These are phyloP conservation scores for Dysmachus trigonus DNA, from an alignment of 2,888 invertebrate genomes.

Conservation along the genomic window DNA sequence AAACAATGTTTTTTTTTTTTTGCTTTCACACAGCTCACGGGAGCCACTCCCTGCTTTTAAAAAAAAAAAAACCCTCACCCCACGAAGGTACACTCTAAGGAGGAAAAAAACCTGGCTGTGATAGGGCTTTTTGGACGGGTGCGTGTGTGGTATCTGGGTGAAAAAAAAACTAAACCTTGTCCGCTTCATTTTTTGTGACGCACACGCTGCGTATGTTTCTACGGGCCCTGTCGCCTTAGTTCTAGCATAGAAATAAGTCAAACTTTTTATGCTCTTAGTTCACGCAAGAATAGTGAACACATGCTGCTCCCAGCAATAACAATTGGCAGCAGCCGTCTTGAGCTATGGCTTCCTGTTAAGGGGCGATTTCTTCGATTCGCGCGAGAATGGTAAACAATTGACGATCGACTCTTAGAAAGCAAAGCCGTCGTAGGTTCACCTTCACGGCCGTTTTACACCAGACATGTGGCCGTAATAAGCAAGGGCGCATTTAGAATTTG, in stretches of 20 bases:
- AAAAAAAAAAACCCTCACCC: neutral
- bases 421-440: neutral
- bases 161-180: neutral
- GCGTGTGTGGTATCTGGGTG: neutral
- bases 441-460: neutral
- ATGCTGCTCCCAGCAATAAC: neutral
- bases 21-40: neutral
- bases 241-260: neutral
- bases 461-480: neutral
- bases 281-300: conserved; percentile 7
- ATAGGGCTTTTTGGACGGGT: neutral
- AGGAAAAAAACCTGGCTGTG: neutral
- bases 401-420: neutral
- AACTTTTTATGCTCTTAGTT: neutral
- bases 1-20: neutral
- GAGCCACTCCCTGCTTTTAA: conserved; percentile 1
- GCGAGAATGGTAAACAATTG: neutral
- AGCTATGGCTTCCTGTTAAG: neutral
- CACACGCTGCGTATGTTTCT: neutral
- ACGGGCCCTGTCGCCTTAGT: neutral
- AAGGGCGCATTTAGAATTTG: too few species aligned
- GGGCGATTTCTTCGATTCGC: neutral
- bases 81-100: neutral
- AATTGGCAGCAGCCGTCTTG: neutral
- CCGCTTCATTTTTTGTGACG: neutral